Conservation (phyloP, 2,888 invertebrate species). For the Pycnomerus fuliginosus region DNA sequence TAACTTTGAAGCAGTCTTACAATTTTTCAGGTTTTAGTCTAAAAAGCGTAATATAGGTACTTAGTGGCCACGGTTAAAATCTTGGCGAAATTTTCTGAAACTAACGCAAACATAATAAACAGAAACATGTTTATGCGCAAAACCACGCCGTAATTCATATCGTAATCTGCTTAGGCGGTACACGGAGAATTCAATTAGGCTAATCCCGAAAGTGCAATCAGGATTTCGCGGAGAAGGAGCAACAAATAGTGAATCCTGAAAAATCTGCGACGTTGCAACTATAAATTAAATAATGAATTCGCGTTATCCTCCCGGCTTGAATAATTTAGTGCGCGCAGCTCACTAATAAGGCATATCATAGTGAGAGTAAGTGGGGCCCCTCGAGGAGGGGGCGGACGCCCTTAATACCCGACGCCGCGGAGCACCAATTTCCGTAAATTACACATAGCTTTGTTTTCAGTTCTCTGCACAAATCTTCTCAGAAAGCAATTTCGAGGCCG, state of each 20-base stretch:
- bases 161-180: not conserved
- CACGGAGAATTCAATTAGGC: conserved; percentile 15
- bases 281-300: conserved; percentile 36
- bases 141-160: not conserved
- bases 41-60: too few species aligned
- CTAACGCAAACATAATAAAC: too few species aligned
- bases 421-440: conserved; percentile 57
- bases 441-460: conserved; percentile 58
- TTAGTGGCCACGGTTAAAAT: too few species aligned
- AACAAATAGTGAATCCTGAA: conserved; percentile 21
- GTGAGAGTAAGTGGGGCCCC: conserved; percentile 29
- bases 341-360: conserved; percentile 45
- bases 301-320: conserved; percentile 35
- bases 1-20: too few species aligned
- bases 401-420: conserved; percentile 39
- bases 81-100: too few species aligned
- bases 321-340: conserved; percentile 38
- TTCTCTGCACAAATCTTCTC: conserved; percentile 56
- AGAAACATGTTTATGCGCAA: too few species aligned
- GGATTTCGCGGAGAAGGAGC: conserved; percentile 14
- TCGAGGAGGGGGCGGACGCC: conserved; percentile 21
- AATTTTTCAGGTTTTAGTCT: too few species aligned
- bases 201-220: conserved; percentile 24
- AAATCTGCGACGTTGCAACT: conserved; percentile 28
- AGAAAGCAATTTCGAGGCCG: conserved; percentile 54